Percentiles rank a stretch among this genome's conserved stretches.
Evolutionary conservation across 2,888 invertebrate genomes (phyloP).

Genomic region (Myopa testacea): DNA sequence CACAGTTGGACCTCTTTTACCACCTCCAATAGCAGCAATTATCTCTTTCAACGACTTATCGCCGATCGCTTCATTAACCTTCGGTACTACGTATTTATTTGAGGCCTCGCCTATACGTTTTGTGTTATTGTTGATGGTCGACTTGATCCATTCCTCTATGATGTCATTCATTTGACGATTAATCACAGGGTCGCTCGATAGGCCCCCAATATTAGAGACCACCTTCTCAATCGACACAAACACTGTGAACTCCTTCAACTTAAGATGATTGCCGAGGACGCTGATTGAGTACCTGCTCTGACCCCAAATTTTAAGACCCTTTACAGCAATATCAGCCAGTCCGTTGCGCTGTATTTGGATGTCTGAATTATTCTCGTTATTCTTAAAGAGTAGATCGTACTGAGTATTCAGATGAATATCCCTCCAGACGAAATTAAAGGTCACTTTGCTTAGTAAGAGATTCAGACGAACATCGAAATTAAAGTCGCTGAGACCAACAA

Average conservation of each 20-base stretch:
- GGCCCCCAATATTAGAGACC: slow-evolving; percentile 57
- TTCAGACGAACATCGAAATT: slow-evolving; percentile 52
- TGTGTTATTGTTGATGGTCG: slow-evolving; percentile 61
- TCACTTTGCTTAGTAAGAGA: slow-evolving; percentile 49
- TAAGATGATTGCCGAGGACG: slow-evolving; percentile 46
- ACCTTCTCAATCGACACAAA: slow-evolving; percentile 55
- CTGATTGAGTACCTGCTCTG: slow-evolving; percentile 54
- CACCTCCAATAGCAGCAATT: neutral
- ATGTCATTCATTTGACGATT: slow-evolving; percentile 60
- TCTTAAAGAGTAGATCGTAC: slow-evolving; percentile 53
- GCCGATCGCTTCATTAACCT: slow-evolving; percentile 56
- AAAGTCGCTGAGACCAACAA: slow-evolving; percentile 58
- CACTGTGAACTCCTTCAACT: slow-evolving; percentile 54
- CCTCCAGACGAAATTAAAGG: slow-evolving; percentile 52
- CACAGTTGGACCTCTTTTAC: neutral
- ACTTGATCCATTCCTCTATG: slow-evolving; percentile 58
- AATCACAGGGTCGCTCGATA: slow-evolving; percentile 54
- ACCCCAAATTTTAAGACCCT: slow-evolving; percentile 53
- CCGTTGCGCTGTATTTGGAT: slow-evolving; percentile 52
- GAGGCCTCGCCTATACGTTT: slow-evolving; percentile 51
- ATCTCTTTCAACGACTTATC: slow-evolving; percentile 56
- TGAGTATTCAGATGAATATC: slow-evolving; percentile 52
- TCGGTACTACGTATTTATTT: slow-evolving; percentile 51
- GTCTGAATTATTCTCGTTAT: slow-evolving; percentile 30
- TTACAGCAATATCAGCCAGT: slow-evolving; percentile 55